These are phyloP conservation scores for Thecocarcelia acutangulata DNA, from an alignment of 2,888 invertebrate genomes.

Conservation along the genomic window DNA sequence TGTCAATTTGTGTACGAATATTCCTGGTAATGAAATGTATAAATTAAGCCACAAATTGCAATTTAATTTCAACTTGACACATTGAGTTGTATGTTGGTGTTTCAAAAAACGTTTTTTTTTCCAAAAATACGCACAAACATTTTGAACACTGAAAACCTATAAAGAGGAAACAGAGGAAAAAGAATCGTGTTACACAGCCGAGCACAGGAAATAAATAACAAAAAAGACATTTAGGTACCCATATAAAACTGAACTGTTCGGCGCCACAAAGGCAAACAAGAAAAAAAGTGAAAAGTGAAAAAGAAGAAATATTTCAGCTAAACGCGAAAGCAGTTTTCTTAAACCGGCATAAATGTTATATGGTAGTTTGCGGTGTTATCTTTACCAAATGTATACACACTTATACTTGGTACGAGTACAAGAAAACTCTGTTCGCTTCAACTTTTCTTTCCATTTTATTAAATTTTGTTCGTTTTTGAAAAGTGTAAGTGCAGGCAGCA, in stretches of 20 bases:
- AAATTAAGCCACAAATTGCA: slow-evolving; percentile 72
- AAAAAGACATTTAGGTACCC: background rate
- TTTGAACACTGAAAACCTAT: background rate
- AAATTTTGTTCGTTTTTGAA: background rate
- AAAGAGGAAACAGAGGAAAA: background rate
- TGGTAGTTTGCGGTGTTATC: slow-evolving; percentile 3
- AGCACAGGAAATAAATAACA: slow-evolving; percentile 23
- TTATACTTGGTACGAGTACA: too few relatives aligned
- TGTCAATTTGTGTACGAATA: background rate
- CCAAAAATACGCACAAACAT: background rate
- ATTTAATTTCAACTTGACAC: slow-evolving; percentile 71
- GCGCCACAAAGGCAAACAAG: background rate
- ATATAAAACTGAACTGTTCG: background rate
- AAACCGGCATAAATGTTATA: slow-evolving; percentile 9
- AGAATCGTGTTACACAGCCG: background rate
- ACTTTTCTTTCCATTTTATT: background rate
- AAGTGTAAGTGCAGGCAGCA: background rate
- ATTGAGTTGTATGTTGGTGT: slow-evolving; percentile 61
- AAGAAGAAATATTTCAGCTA: background rate
- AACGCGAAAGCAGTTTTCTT: slow-evolving; percentile 17
- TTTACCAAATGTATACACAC: background rate
- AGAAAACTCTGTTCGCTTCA: background rate
- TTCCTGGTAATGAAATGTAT: slow-evolving; percentile 55
- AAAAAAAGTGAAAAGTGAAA: background rate
- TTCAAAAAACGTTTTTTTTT: slow-evolving; percentile 30